A percentile compares a stretch with the other conserved stretches of the same genome.
Conservation (phyloP, 2,888 invertebrate genomes). For the Phaedon cochleariae region DNA sequence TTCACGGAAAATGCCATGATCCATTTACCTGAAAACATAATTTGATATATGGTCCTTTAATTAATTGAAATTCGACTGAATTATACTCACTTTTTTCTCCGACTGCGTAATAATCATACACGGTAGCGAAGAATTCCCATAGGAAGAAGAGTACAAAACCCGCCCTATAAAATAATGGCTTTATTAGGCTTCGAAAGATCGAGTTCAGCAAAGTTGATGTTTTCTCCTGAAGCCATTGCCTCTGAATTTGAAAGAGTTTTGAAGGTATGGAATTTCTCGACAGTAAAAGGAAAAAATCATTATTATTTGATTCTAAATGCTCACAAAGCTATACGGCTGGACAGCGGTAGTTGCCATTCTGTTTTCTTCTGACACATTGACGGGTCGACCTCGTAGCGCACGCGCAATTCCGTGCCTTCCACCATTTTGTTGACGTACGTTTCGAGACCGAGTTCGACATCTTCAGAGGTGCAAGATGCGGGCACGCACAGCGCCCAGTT, state of each 20-base stretch:
- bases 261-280: too few species aligned
- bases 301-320: too few species aligned
- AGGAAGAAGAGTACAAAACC: conserved; percentile 51
- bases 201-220: too few species aligned
- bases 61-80: too few species aligned
- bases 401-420: conserved; percentile 65
- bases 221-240: too few species aligned
- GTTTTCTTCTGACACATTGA: conserved; percentile 68
- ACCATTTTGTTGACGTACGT: conserved; percentile 64
- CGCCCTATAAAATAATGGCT: too few species aligned
- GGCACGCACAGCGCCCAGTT: conserved; percentile 78
- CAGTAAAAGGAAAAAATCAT: too few species aligned
- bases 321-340: conserved; percentile 53
- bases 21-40: conserved; percentile 64
- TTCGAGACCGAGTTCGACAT: conserved; percentile 68
- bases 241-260: too few species aligned
- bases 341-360: conserved; percentile 40
- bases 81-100: conserved; percentile 53
- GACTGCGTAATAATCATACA: conserved; percentile 49
- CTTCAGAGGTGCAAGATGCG: conserved; percentile 66
- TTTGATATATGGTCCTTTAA: too few species aligned
- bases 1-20: conserved; percentile 70
- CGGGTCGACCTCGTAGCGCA: conserved; percentile 67
- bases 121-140: conserved; percentile 51
- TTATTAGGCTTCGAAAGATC: too few species aligned